Evolutionary conservation across 2,888 invertebrate genomes (phyloP).

Genomic region (Rhingia campestris): DNA sequence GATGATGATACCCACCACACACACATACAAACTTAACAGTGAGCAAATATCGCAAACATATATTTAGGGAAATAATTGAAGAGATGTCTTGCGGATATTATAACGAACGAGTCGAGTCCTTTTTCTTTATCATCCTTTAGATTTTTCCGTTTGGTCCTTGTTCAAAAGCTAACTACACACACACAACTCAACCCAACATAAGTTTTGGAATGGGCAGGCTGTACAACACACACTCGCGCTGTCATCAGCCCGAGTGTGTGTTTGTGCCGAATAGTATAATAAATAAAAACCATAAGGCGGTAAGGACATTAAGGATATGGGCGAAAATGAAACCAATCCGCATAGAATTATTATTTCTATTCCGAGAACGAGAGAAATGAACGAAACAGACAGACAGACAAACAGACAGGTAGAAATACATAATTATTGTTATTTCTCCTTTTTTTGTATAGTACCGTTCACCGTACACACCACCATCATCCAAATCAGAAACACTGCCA

Average conservation of each 20-base stretch:
- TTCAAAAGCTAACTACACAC: conserved; percentile 68
- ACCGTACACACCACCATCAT: neutral
- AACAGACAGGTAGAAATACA: conserved; percentile 72
- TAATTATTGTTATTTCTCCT: conserved; percentile 70
- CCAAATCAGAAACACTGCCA: neutral
- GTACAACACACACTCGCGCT: conserved; percentile 9
- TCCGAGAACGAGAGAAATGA: conserved; percentile 58
- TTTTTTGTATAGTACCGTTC: conserved; percentile 31
- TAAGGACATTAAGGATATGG: conserved; percentile 71
- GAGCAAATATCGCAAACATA: conserved; percentile 53
- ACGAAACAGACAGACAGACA: conserved; percentile 62
- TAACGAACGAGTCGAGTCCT: conserved; percentile 71
- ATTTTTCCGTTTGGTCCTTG: conserved; percentile 63
- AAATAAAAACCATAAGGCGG: conserved; percentile 71
- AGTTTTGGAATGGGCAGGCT: neutral
- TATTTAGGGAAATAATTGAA: conserved; percentile 70
- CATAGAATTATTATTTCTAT: conserved; percentile 72
- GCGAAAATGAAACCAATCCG: conserved; percentile 74
- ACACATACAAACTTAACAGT: conserved; percentile 6
- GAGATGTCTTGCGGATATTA: conserved; percentile 72
- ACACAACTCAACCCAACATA: neutral
- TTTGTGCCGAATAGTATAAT: conserved; percentile 58
- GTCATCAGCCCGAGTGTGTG: conserved; percentile 6
- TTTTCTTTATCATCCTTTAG: conserved; percentile 67
- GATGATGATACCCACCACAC: conserved; percentile 19